Conservation (phyloP, 2,113 vertebrate genomes). For the Eublepharis macularius region DNA sequence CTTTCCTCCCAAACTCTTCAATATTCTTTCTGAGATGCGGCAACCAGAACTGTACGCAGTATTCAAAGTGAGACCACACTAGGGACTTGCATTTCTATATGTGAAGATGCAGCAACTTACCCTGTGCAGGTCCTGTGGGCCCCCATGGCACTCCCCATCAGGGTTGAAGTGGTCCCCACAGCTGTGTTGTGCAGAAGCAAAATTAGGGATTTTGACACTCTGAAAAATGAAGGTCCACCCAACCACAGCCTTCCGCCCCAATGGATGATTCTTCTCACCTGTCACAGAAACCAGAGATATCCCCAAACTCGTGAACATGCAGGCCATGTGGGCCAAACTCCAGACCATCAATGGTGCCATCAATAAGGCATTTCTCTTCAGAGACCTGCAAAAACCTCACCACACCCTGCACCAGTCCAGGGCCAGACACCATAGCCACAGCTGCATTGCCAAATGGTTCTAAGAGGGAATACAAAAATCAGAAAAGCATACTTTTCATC, state of each 20-base stretch:
- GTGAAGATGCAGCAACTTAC: constrained; percentile 65
- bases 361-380: constrained; percentile 80
- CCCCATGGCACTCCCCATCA: constrained; percentile 79
- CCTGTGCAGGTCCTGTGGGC: constrained; percentile 81
- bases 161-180: constrained; percentile 92
- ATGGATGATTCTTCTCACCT: constrained; percentile 70
- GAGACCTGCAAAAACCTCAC: constrained; percentile 88
- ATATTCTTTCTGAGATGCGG: too few species aligned
- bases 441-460: constrained; percentile 78
- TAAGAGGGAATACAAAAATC: constrained; percentile 19
- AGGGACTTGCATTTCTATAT: neutral
- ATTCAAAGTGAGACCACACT: neutral
- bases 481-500: neutral
- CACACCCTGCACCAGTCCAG: constrained; percentile 76
- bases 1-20: too few species aligned
- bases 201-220: neutral
- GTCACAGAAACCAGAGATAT: constrained; percentile 79
- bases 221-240: neutral
- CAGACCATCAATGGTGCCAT: constrained; percentile 87
- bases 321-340: constrained; percentile 84
- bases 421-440: constrained; percentile 82
- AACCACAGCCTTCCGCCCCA: neutral
- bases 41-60: too few species aligned
- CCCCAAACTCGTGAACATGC: constrained; percentile 85
- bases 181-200: constrained; percentile 63